These are phyloP conservation scores for Cryptus armator DNA, from an alignment of 2,888 invertebrate species.

Conservation along the genomic window DNA sequence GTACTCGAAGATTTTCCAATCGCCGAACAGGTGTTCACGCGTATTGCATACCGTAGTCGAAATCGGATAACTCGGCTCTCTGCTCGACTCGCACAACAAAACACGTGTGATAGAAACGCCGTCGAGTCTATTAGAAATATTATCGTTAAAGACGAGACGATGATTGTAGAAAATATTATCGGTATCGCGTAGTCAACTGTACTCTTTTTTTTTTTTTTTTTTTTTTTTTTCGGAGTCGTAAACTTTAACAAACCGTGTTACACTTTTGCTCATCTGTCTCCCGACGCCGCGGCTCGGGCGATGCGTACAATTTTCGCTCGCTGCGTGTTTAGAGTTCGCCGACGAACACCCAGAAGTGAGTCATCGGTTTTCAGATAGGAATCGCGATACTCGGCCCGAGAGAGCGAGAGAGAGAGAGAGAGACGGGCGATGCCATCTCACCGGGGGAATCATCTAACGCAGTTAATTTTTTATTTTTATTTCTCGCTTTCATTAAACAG, in stretches of 20 bases:
- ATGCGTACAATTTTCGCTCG: conserved; percentile 29
- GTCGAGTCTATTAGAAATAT: conserved; percentile 19
- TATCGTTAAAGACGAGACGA: neutral
- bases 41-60: neutral
- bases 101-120: conserved; percentile 25
- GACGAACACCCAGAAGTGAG: conserved; percentile 48
- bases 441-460: neutral
- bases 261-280: neutral
- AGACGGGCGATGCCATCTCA: conserved; percentile 6
- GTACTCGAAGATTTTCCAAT: neutral
- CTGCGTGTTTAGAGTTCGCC: conserved; percentile 31
- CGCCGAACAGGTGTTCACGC: conserved; percentile 3
- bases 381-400: neutral
- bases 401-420: neutral
- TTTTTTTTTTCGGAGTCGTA: neutral
- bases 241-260: conserved; percentile 1
- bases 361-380: conserved; percentile 52
- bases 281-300: neutral
- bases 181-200: neutral
- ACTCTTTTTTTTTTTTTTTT: neutral
- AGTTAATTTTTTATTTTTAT: neutral
- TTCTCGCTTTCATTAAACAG: conserved; percentile 5
- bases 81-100: neutral
- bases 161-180: conserved; percentile 17
- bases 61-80: neutral